A percentile compares a stretch with the other conserved stretches of the same genome.
Evolutionary conservation across 2,888 invertebrate genomes (phyloP).

Genomic region (Volucella bombylans): DNA sequence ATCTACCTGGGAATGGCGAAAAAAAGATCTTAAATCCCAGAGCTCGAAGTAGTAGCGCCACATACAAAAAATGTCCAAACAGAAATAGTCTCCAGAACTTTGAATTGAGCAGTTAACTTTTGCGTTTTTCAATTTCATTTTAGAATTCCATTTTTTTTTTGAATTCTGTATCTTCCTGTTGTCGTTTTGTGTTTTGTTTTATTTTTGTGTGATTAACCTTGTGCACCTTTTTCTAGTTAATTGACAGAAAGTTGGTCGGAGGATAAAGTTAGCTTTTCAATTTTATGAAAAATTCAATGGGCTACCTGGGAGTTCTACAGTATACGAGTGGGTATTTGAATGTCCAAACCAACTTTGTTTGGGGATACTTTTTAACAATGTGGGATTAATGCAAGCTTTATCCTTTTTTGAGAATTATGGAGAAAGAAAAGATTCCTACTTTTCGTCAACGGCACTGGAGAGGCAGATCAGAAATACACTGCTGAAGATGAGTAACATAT

Average conservation of each 20-base stretch:
- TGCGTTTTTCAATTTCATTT: constrained; percentile 55
- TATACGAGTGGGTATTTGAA: too few species aligned
- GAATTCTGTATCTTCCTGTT: constrained; percentile 3
- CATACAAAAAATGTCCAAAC: constrained; percentile 20
- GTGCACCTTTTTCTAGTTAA: constrained; percentile 34
- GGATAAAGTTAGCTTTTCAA: constrained; percentile 46
- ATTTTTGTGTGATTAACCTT: constrained; percentile 55
- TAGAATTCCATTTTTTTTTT: constrained; percentile 9
- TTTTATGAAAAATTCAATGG: constrained; percentile 14
- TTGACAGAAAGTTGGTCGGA: constrained; percentile 28
- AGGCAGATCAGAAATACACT: too few species aligned
- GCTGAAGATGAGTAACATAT: too few species aligned
- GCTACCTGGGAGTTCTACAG: too few species aligned
- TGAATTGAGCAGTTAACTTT: constrained; percentile 69
- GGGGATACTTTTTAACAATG: too few species aligned
- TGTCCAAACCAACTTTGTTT: too few species aligned
- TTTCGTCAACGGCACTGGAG: too few species aligned
- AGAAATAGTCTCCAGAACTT: constrained; percentile 56
- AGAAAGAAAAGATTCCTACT: too few species aligned
- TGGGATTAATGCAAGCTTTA: too few species aligned
- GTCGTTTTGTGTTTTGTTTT: too few species aligned
- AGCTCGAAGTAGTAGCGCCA: not conserved
- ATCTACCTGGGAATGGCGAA: constrained; percentile 52
- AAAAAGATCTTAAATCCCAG: not conserved
- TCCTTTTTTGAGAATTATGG: too few species aligned